Conservation (phyloP, 1,140 invertebrate species). For the Elymnias hypermnestra region DNA sequence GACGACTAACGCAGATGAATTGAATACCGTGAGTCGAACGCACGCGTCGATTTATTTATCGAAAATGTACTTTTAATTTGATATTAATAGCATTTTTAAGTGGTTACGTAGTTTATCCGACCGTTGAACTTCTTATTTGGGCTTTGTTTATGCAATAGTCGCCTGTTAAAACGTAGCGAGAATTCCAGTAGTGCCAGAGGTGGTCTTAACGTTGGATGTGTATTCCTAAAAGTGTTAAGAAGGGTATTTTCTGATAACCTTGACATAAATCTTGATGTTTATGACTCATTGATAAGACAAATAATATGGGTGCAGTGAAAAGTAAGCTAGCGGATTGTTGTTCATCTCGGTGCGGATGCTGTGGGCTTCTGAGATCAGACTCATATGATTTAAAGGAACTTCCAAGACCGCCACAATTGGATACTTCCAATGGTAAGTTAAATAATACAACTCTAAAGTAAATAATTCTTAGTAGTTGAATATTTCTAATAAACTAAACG, state of each 20-base stretch:
- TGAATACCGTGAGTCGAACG: conserved; percentile 33
- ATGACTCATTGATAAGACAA: conserved; percentile 18
- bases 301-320: conserved; percentile 47
- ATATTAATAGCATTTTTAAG: conserved; percentile 30
- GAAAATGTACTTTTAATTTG: conserved; percentile 21
- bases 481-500: too few relatives aligned
- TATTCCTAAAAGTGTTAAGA: conserved; percentile 28
- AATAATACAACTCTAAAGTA: conserved; percentile 1
- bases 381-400: conserved; percentile 54
- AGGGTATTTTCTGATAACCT: conserved; percentile 17
- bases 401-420: conserved; percentile 46
- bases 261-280: conserved; percentile 9
- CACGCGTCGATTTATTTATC: conserved; percentile 39
- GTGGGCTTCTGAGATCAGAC: conserved; percentile 28
- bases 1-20: conserved; percentile 36
- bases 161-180: conserved; percentile 38
- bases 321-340: conserved; percentile 44
- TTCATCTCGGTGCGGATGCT: conserved; percentile 35
- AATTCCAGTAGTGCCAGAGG: conserved; percentile 27
- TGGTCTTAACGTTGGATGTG: conserved; percentile 41
- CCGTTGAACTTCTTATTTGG: conserved; percentile 31
- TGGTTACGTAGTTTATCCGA: conserved; percentile 19
- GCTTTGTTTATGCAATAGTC: conserved; percentile 48
- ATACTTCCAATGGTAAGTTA: conserved; percentile 40
- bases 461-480: too few relatives aligned